These are phyloP conservation scores for Orchestia grillus DNA, from an alignment of 1,140 invertebrate species.

Conservation along the genomic window DNA sequence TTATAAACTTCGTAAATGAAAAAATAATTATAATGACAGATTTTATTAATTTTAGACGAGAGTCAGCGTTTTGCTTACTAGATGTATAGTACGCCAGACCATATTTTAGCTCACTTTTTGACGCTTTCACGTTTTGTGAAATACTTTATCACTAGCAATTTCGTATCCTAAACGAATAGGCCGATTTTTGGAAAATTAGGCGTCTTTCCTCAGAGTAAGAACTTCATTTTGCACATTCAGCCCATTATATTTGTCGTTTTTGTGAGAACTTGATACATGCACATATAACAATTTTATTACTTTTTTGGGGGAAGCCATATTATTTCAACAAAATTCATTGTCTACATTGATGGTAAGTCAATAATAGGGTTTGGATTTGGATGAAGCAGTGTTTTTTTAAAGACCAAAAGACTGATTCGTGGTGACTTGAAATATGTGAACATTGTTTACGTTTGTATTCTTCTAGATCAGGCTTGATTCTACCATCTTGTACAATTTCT, in stretches of 20 bases:
- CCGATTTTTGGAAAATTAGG: neutral
- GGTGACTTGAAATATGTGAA: neutral
- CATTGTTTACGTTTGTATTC: neutral
- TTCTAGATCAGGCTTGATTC: neutral
- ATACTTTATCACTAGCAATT: neutral
- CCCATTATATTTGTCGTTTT: neutral
- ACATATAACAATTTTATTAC: neutral
- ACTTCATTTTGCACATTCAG: neutral
- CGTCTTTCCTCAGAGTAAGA: neutral
- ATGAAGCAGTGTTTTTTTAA: neutral
- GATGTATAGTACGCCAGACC: neutral
- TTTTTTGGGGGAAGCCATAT: neutral
- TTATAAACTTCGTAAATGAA: neutral
- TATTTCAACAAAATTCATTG: neutral
- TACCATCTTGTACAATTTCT: neutral
- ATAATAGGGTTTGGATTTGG: neutral
- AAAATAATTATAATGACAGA: neutral
- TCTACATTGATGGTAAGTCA: neutral
- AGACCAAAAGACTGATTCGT: too few species aligned
- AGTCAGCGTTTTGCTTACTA: neutral
- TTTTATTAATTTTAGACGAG: conserved; percentile 3
- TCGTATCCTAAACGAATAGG: neutral
- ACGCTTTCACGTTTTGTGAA: neutral
- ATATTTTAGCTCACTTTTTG: neutral
- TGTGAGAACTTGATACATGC: neutral